Conservation (phyloP, 2,113 vertebrate genomes). For the Barnardius zonarius region DNA sequence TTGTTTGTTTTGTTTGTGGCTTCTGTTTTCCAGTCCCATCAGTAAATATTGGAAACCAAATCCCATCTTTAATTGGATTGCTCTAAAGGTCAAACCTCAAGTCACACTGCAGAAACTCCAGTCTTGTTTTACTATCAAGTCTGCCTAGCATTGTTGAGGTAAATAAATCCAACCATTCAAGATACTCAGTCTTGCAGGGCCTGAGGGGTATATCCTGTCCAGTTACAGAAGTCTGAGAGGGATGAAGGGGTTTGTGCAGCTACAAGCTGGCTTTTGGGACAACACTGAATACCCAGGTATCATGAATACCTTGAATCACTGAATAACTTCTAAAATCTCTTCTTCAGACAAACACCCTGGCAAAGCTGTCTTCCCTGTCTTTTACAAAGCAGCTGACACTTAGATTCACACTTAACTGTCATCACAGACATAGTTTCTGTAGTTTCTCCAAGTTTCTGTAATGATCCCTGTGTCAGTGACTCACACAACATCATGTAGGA, state of each 20-base stretch:
- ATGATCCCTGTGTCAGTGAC: neutral
- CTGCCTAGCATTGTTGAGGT: neutral
- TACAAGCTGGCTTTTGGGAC: neutral
- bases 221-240: neutral
- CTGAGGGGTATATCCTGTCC: neutral
- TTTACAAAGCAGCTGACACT: neutral
- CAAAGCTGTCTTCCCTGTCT: neutral
- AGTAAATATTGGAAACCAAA: neutral
- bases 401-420: neutral
- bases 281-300: neutral
- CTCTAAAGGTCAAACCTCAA: neutral
- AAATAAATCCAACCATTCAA: neutral
- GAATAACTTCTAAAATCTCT: neutral
- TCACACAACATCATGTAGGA: neutral
- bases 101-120: neutral
- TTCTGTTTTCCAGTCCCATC: neutral
- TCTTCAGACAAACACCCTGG: neutral
- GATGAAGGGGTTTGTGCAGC: neutral
- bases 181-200: neutral
- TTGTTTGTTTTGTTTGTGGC: neutral
- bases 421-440: neutral
- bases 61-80: neutral
- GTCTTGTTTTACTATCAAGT: neutral
- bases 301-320: neutral
- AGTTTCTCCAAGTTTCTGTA: neutral